Evolutionary conservation across 2,888 invertebrate genomes (phyloP).

Genomic region (Epirrhoe alternata): DNA sequence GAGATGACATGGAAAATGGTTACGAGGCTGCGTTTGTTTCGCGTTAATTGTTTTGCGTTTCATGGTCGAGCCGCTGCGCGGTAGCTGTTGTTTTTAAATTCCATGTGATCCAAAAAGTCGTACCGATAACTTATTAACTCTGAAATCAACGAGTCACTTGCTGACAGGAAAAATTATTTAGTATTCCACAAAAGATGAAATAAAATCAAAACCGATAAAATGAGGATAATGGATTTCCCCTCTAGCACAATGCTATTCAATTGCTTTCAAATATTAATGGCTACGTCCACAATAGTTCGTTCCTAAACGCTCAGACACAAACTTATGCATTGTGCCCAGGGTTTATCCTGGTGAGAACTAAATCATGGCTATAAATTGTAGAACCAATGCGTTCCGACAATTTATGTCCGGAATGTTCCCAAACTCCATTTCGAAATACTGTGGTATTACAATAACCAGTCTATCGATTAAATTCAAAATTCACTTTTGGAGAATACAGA

Average conservation of each 20-base stretch:
- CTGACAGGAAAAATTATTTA: not conserved
- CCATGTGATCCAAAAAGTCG: not conserved
- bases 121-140: not conserved
- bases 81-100: not conserved
- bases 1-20: slow-evolving; percentile 30
- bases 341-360: slow-evolving; percentile 57
- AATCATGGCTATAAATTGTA: slow-evolving; percentile 65
- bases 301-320: slow-evolving; percentile 29
- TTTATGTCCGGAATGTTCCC: slow-evolving; percentile 65
- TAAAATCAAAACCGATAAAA: not conserved
- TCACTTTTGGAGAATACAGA: not conserved
- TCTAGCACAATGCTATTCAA: slow-evolving; percentile 13
- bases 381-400: slow-evolving; percentile 60
- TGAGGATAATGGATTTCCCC: slow-evolving; percentile 10
- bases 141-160: not conserved
- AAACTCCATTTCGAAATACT: slow-evolving; percentile 49
- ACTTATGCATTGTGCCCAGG: slow-evolving; percentile 45
- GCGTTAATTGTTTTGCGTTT: slow-evolving; percentile 21
- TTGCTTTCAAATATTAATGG: slow-evolving; percentile 17
- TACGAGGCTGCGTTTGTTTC: slow-evolving; percentile 28
- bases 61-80: slow-evolving; percentile 12
- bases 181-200: not conserved
- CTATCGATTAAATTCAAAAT: slow-evolving; percentile 34
- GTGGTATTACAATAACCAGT: slow-evolving; percentile 47
- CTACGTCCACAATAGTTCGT: slow-evolving; percentile 13